Conservation (phyloP, 2,113 vertebrate species). For the Holacanthus passer region DNA sequence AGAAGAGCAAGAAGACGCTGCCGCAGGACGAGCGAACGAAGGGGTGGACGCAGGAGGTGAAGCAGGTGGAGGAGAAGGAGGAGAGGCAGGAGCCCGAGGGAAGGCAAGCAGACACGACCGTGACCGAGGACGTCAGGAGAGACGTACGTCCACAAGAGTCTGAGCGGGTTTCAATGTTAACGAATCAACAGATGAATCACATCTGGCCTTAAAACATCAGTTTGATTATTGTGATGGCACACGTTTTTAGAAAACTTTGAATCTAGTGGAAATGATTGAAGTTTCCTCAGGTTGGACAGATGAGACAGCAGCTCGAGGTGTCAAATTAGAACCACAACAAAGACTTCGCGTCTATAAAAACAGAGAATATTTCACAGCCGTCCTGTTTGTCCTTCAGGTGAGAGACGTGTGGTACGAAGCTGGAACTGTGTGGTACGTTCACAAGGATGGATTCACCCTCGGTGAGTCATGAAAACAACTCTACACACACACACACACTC, state of each 20-base stretch:
- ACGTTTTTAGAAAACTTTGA: no score
- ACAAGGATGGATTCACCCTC: conserved; percentile 87
- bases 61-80: conserved; percentile 28
- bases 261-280: no score
- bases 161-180: no score
- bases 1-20: conserved; percentile 13
- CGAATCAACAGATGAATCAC: no score
- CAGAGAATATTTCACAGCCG: not conserved
- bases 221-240: no score
- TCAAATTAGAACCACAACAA: no score
- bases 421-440: conserved; percentile 91
- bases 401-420: conserved; percentile 92
- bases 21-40: conserved; percentile 6
- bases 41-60: conserved; percentile 15
- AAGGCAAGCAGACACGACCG: conserved; percentile 46
- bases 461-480: conserved; percentile 82
- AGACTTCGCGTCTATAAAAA: no score
- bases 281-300: no score
- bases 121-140: conserved; percentile 43
- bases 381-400: conserved; percentile 28
- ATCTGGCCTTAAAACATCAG: no score
- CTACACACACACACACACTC: conserved; percentile 2
- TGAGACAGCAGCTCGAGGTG: no score
- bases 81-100: conserved; percentile 72
- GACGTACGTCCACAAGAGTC: conserved; percentile 64